Evolutionary conservation across 2,113 vertebrate species (phyloP), one percentile per base, ranked within the genome.

Genomic region (Etheostoma spectabile): DNA sequence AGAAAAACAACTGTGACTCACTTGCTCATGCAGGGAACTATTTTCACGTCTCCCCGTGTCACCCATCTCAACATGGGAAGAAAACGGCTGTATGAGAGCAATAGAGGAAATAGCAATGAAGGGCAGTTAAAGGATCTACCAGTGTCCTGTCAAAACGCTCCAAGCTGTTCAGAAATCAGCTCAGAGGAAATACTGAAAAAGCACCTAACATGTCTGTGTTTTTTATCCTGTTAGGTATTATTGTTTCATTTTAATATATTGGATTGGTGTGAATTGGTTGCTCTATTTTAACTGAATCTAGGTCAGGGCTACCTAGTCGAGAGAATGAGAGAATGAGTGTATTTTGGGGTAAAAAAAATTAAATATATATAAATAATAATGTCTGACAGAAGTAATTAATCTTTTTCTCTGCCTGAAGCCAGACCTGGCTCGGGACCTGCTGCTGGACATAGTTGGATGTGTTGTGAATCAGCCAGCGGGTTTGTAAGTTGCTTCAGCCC

Each of bases 1-100:
- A 86, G 64, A 71, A 79, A 74, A 82, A 74, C 59, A 77, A 84
- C 52, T 49, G 74, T 89, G 88, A 89, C 62, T 89, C 88, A 87
- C 61, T 68, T 12, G 22, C 71, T 85, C 69, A 68, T 24, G 77
- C 79, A 15, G 79, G 56, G 69, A 89, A 81, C 68, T 62, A 68
- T 85, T 90, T 89, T 63, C 84, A 83, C 76, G 64, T 85, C 57
- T 81, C 62, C 33, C 67, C 13, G 21, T 87, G 83, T 89, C 84
- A 85, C 68, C 76, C 49, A 67, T 68, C 65, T 53, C 33, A 84
- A 80, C 67, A 64, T 42, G 51, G 68, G 33, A 70, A 59, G 67
- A 59, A 77, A 78, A 55, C 1, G 0, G 64, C 56, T 71, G 57
- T 65, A 74, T 74, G 74, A 82, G 64, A 83, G 33, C 55, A 66